Evolutionary conservation across 2,797 vertebrate genomes (phyloP).

Genomic region (Otolemur crassicaudatus): DNA sequence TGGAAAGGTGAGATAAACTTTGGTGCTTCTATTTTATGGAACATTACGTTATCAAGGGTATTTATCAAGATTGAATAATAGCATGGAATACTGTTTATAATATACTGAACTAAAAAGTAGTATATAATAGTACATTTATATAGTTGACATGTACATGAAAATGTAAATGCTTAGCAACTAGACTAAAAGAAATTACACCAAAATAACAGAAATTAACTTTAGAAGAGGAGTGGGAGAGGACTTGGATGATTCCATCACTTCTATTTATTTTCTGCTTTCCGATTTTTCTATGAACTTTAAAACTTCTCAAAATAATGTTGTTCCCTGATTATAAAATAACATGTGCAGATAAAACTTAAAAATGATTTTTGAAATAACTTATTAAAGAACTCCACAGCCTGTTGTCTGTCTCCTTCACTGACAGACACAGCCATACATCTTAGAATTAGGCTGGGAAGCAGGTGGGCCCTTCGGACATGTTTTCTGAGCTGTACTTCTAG

Average conservation of each 20-base stretch:
- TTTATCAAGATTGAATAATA: neutral
- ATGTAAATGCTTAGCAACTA: constrained; percentile 26
- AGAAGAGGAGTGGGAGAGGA: neutral
- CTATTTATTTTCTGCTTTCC: neutral
- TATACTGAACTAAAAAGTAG: neutral
- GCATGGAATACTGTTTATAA: neutral
- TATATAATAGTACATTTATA: neutral
- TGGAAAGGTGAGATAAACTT: neutral
- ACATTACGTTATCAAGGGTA: neutral
- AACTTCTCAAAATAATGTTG: constrained; percentile 9
- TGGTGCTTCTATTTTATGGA: neutral
- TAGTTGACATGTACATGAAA: neutral
- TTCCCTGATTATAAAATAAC: constrained; percentile 7
- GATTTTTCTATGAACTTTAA: neutral
- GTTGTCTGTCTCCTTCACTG: neutral
- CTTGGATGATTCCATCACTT: neutral
- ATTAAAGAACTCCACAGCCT: neutral
- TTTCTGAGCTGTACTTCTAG: neutral
- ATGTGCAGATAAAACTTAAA: neutral
- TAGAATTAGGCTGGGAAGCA: neutral
- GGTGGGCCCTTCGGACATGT: neutral
- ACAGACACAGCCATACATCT: neutral
- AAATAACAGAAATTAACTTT: constrained; percentile 16
- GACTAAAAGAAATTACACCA: neutral
- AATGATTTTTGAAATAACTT: neutral